These are phyloP conservation scores for Aspidapion aeneum DNA, from an alignment of 2,888 invertebrate species.

Conservation along the genomic window DNA sequence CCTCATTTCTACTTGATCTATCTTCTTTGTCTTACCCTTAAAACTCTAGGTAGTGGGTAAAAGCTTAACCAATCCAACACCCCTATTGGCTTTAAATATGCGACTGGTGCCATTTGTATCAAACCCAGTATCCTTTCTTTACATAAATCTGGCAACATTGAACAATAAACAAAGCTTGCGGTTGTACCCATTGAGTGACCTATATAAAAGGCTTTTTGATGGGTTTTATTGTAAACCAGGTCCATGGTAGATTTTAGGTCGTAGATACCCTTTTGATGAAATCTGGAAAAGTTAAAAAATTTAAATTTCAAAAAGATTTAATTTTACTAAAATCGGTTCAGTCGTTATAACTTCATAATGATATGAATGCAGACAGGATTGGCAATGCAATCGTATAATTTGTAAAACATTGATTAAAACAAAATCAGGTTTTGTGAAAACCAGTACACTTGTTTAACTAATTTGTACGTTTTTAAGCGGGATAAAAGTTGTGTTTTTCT, in stretches of 20 bases:
- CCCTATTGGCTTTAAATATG: background rate
- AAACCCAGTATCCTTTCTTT: conserved; percentile 13
- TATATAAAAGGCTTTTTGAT: conserved; percentile 19
- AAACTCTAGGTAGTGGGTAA: background rate
- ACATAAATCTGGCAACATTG: conserved; percentile 12
- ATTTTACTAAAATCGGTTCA: background rate
- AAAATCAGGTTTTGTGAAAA: too few relatives aligned
- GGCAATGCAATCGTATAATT: too few relatives aligned
- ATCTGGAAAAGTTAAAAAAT: conserved; percentile 15
- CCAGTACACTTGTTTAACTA: too few relatives aligned
- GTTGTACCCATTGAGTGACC: conserved; percentile 26
- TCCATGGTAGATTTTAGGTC: conserved; percentile 17
- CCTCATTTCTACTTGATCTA: too few relatives aligned
- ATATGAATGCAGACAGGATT: too few relatives aligned
- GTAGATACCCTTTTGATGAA: conserved; percentile 25
- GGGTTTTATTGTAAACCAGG: conserved; percentile 13
- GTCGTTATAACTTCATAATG: too few relatives aligned
- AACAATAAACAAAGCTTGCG: conserved; percentile 16
- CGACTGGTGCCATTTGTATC: conserved; percentile 20
- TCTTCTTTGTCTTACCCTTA: background rate
- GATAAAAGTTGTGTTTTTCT: too few relatives aligned
- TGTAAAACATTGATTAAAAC: too few relatives aligned
- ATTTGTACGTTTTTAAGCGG: too few relatives aligned
- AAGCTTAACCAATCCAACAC: background rate
- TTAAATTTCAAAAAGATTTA: background rate